Percentiles rank a stretch among this genome's conserved stretches.
Conservation (phyloP, 2,113 vertebrate genomes). For the Corvus hawaiiensis region DNA sequence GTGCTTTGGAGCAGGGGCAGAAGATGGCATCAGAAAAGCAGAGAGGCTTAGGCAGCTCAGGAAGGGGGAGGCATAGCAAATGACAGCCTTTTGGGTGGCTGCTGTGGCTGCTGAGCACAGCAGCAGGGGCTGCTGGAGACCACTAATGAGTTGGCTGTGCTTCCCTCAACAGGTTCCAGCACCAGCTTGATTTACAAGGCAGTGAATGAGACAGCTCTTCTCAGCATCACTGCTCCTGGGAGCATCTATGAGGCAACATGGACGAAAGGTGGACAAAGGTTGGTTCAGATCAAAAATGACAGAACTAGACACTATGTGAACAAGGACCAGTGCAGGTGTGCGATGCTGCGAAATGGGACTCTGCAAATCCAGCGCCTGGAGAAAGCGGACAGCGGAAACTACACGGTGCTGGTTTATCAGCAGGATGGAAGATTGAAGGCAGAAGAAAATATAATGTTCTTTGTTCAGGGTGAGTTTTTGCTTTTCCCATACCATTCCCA, state of each 20-base stretch:
- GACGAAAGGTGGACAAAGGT: fast-evolving
- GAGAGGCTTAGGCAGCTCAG: not conserved
- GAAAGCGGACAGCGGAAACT: not conserved
- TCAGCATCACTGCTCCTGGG: not conserved
- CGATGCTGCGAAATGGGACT: not conserved
- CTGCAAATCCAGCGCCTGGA: not conserved
- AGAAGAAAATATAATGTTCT: not conserved
- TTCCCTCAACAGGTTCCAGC: not conserved
- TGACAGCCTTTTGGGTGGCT: not conserved
- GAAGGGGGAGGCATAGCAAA: not conserved
- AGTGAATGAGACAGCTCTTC: not conserved
- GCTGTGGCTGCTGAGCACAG: not conserved
- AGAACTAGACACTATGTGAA: fast-evolving
- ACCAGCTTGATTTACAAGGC: not conserved
- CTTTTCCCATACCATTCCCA: not conserved
- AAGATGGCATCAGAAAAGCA: not conserved
- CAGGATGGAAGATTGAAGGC: fast-evolving
- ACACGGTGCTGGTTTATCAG: fast-evolving
- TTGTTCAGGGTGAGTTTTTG: conserved; percentile 7
- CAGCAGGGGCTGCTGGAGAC: not conserved
- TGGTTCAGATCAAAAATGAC: fast-evolving
- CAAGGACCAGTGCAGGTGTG: not conserved
- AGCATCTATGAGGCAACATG: fast-evolving
- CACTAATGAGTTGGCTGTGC: not conserved
- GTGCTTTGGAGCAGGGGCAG: not conserved